These are phyloP conservation scores for Lithodes maja DNA, from an alignment of 2,888 invertebrate species.

Conservation along the genomic window DNA sequence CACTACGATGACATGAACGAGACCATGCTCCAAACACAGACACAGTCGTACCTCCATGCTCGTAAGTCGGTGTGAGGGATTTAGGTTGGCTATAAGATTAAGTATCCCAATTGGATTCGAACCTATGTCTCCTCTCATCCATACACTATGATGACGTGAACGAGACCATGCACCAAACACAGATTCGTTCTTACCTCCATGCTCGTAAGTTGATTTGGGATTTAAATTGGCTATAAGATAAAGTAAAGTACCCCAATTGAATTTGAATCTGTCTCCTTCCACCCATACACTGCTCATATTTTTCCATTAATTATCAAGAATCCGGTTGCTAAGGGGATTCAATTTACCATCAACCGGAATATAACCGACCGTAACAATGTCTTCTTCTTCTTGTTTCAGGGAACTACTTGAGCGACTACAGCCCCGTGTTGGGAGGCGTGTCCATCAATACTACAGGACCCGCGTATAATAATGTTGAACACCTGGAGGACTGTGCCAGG, in stretches of 20 bases:
- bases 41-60: slow-evolving; percentile 30
- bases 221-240: too few relatives aligned
- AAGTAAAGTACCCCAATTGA: slow-evolving; percentile 28
- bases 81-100: too few relatives aligned
- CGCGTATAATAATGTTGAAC: slow-evolving; percentile 22
- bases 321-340: too few relatives aligned
- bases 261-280: slow-evolving; percentile 23
- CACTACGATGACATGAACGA: slow-evolving; percentile 38
- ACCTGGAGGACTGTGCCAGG: slow-evolving; percentile 50
- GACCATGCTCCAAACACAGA: neutral
- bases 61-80: slow-evolving; percentile 21
- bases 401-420: slow-evolving; percentile 51
- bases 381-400: slow-evolving; percentile 12
- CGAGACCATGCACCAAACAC: neutral
- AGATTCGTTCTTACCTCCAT: slow-evolving; percentile 26
- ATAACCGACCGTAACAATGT: too few relatives aligned
- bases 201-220: slow-evolving; percentile 24
- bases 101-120: neutral
- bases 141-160: slow-evolving; percentile 30
- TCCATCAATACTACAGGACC: slow-evolving; percentile 50
- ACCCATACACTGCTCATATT: neutral
- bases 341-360: too few relatives aligned
- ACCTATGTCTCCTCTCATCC: slow-evolving; percentile 33
- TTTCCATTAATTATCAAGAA: too few relatives aligned
- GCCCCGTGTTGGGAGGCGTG: slow-evolving; percentile 46